Evolutionary conservation across 2,113 vertebrate species (phyloP).

Genomic region (Phalacrocorax carbo): DNA sequence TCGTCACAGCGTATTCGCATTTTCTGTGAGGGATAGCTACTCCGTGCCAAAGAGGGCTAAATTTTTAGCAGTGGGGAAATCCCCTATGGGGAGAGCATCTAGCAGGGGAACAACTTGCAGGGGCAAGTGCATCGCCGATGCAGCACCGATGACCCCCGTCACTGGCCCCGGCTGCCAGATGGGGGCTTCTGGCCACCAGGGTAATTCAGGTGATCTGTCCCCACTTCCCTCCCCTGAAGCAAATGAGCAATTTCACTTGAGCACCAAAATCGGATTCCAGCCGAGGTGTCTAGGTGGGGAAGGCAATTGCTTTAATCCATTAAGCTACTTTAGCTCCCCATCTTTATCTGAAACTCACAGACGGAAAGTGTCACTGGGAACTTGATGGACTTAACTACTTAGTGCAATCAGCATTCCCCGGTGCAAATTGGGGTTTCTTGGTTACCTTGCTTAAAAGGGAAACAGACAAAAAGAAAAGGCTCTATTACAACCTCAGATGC

Average conservation of each 20-base stretch:
- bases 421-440: neutral
- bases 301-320: constrained; percentile 57
- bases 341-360: constrained; percentile 55
- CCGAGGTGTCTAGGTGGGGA: neutral
- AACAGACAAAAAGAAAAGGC: neutral
- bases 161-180: neutral
- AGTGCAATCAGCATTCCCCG: neutral
- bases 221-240: neutral
- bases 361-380: neutral
- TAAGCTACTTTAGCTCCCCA: constrained; percentile 6
- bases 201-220: neutral
- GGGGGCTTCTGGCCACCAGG: fast-evolving
- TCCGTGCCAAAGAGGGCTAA: neutral
- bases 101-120: neutral
- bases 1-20: neutral
- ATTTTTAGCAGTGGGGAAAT: neutral
- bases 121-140: fast-evolving
- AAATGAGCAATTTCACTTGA: constrained; percentile 1
- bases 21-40: neutral
- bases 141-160: fast-evolving
- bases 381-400: neutral
- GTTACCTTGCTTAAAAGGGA: neutral
- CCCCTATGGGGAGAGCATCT: neutral
- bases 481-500: neutral
- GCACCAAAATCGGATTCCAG: neutral